Percentiles rank a stretch among this genome's conserved stretches.
Conservation (phyloP, 2,888 invertebrate species). For the Gisinianus flammeolus region DNA sequence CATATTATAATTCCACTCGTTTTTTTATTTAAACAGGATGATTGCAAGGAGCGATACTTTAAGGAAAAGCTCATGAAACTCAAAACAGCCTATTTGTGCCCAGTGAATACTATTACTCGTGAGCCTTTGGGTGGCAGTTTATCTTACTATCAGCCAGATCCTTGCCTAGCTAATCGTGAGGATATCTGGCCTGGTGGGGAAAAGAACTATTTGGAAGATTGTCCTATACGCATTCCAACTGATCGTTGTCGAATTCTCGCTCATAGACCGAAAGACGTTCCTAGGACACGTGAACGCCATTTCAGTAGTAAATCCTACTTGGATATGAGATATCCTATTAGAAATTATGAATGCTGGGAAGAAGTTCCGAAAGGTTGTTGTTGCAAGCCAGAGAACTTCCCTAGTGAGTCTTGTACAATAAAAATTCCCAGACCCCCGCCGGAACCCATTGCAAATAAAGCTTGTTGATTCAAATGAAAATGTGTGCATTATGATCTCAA, state of each 20-base stretch:
- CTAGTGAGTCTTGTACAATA: slow-evolving; percentile 44
- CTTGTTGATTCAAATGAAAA: no score
- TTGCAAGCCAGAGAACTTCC: slow-evolving; percentile 38
- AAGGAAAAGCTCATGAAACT: slow-evolving; percentile 44
- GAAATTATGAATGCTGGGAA: slow-evolving; percentile 56
- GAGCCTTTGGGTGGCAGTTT: slow-evolving; percentile 54
- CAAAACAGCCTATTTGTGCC: slow-evolving; percentile 54
- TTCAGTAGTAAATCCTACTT: slow-evolving; percentile 44
- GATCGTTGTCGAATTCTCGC: slow-evolving; percentile 51
- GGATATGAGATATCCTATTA: slow-evolving; percentile 49
- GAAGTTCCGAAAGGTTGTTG: slow-evolving; percentile 48
- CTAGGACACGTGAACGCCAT: slow-evolving; percentile 11
- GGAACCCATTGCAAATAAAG: no score
- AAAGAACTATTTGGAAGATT: slow-evolving; percentile 28
- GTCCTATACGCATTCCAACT: slow-evolving; percentile 48
- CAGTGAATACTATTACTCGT: slow-evolving; percentile 52
- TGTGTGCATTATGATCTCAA: no score
- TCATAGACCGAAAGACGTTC: slow-evolving; percentile 25
- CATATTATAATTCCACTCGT: not conserved
- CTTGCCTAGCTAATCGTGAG: slow-evolving; percentile 42
- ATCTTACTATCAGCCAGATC: slow-evolving; percentile 45
- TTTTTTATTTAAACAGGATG: slow-evolving; percentile 1
- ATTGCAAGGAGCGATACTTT: slow-evolving; percentile 29
- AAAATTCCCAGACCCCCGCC: not conserved
- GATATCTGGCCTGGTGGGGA: slow-evolving; percentile 51